Percentiles rank a stretch among this genome's conserved stretches.
Conservation (phyloP, 1,140 invertebrate species). For the Dreissena rostriformis region DNA sequence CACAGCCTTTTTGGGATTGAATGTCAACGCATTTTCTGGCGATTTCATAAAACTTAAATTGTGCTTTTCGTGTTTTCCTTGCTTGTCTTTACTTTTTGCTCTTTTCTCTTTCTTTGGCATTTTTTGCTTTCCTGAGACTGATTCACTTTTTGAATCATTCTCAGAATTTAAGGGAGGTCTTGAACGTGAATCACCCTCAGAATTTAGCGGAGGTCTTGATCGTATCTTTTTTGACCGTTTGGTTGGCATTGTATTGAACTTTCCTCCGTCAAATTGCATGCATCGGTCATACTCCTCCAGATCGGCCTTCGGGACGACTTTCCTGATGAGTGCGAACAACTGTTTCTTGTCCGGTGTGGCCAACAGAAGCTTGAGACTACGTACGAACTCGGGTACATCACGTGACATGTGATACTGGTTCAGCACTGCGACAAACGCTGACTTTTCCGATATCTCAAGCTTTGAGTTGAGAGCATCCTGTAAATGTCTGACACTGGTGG, state of each 20-base stretch:
- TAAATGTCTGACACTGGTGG: conserved; percentile 61
- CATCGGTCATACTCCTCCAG: conserved; percentile 46
- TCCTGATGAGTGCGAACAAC: conserved; percentile 62
- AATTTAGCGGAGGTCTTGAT: conserved; percentile 9
- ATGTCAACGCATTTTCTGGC: background rate
- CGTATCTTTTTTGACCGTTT: conserved; percentile 35
- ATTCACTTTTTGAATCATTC: background rate
- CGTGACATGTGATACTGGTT: conserved; percentile 58
- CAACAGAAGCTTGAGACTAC: conserved; percentile 48
- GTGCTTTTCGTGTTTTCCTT: too few species aligned
- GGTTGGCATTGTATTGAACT: conserved; percentile 46
- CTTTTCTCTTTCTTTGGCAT: conserved; percentile 27
- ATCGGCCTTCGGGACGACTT: conserved; percentile 55
- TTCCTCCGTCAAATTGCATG: conserved; percentile 19
- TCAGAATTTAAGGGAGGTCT: conserved; percentile 12
- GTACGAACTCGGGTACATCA: conserved; percentile 52
- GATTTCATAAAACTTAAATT: too few species aligned
- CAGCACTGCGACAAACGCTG: conserved; percentile 63
- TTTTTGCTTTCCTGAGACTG: background rate
- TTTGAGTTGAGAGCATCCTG: conserved; percentile 67
- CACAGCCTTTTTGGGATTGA: conserved; percentile 14
- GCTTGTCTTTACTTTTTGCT: background rate
- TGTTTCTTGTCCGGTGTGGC: conserved; percentile 60
- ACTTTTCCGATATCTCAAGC: conserved; percentile 63
- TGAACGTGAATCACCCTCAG: too few species aligned